Conservation (phyloP, 2,797 vertebrate species). For the Cheirogaleus major region DNA sequence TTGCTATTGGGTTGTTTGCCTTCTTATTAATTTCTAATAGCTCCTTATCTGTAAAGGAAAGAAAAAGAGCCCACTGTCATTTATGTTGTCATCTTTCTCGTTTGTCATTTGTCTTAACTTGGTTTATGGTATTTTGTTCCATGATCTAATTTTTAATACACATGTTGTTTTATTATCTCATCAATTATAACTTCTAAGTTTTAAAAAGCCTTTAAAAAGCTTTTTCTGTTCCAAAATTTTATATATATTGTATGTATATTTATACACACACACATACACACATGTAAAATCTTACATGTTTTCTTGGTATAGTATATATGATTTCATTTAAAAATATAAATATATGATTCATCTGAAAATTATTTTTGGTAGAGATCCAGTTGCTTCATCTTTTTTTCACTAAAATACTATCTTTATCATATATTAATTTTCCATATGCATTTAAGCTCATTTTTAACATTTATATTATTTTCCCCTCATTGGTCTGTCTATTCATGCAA, state of each 20-base stretch:
- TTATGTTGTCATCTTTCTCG: neutral
- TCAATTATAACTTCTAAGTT: neutral
- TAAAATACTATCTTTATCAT: neutral
- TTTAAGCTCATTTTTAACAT: neutral
- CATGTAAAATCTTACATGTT: neutral
- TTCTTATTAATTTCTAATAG: neutral
- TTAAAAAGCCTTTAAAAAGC: neutral
- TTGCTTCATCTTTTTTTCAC: neutral
- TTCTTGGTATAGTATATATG: neutral
- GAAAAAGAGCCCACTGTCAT: neutral
- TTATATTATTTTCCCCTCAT: neutral
- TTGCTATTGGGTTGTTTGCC: neutral
- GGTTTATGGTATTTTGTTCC: neutral
- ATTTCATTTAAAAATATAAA: neutral
- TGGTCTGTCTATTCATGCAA: neutral
- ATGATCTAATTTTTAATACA: neutral
- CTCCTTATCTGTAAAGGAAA: neutral
- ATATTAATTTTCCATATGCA: neutral
- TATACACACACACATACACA: too few species aligned
- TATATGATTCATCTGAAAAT: neutral
- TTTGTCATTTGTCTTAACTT: neutral
- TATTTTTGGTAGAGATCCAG: neutral
- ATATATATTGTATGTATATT: neutral
- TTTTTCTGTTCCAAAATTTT: neutral
- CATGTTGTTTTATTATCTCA: neutral